Evolutionary conservation across 2,113 vertebrate species (phyloP), one percentile per base, ranked within the genome.

Genomic region (Cynocephalus volans): DNA sequence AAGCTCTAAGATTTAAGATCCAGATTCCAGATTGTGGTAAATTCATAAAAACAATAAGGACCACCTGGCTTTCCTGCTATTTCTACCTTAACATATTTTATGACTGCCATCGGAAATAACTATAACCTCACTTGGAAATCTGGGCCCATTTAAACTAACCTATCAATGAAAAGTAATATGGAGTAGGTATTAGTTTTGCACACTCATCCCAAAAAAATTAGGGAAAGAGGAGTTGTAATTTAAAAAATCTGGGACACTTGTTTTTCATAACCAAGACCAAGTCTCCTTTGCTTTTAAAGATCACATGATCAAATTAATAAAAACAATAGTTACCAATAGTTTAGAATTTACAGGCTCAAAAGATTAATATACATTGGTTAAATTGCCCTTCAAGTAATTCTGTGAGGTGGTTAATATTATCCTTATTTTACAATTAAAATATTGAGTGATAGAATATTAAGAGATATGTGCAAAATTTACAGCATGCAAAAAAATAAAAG

Each of bases 121-220:
- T 67, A 23, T 13, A 67, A 45, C 8, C 13, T 14, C 5, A 14
- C 3, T 0, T 3, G 2, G 8, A 76, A 21, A 23, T 62, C 21
- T 4, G 5, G 14, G 31, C 7, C 23, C 69, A 64, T 9, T 17
- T 19, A 75, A 36, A 94, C 14, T 36, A 58, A 84, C 33, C 10
- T 56, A 12, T 26, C 19, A n/a, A 28, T 54, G 67, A 92, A 81
- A 88, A 31, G 19, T n/a, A 23, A 45, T 19, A 58, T 64, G 2
- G 10, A 11, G 0, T 7, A 79, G 23, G 4, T 8, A 50, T 41
- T 21, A 26, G 9, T 45, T 79, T 87, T 54, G 12, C n/a, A 28
- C 0, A 24, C 33, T 7, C 11, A 15, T 5, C 41, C 26, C 36
- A 0, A 50, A 31, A 50, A 64, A 69, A 11, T 41, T 67, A 76